Conservation (phyloP, 2,113 vertebrate species). For the Mesembrinibis cayennensis region DNA sequence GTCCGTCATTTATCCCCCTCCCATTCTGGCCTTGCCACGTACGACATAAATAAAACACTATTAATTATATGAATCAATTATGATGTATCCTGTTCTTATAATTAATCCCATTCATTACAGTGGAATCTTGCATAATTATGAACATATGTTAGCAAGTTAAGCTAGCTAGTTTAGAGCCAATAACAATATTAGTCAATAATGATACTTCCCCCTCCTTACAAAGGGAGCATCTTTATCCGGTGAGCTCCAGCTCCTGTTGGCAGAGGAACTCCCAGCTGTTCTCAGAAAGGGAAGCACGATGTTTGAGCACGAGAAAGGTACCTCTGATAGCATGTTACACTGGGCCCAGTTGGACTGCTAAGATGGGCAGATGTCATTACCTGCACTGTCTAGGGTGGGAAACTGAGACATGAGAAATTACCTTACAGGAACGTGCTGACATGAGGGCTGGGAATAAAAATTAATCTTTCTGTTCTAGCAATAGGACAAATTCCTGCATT, state of each 20-base stretch:
- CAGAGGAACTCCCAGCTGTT: not conserved
- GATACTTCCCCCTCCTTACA: not conserved
- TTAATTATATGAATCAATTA: not conserved
- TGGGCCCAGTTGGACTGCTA: accelerated
- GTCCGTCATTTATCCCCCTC: not conserved
- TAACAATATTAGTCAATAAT: not conserved
- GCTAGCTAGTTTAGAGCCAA: not conserved
- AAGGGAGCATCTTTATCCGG: not conserved
- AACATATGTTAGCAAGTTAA: not conserved
- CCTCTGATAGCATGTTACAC: accelerated
- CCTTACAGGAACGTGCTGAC: accelerated
- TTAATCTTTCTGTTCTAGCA: not conserved
- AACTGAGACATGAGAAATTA: not conserved
- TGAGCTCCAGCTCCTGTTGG: not conserved
- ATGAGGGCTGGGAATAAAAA: not conserved
- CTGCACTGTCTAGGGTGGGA: not conserved
- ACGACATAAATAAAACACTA: not conserved
- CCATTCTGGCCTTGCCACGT: not conserved
- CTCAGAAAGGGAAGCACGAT: not conserved
- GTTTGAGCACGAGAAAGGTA: accelerated
- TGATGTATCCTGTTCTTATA: not conserved
- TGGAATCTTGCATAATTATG: not conserved
- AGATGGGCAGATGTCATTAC: not conserved
- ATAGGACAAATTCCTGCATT: not conserved
- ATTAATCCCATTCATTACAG: not conserved